Evolutionary conservation across 2,888 invertebrate species (phyloP).

Genomic region (Strigamia crassipes): DNA sequence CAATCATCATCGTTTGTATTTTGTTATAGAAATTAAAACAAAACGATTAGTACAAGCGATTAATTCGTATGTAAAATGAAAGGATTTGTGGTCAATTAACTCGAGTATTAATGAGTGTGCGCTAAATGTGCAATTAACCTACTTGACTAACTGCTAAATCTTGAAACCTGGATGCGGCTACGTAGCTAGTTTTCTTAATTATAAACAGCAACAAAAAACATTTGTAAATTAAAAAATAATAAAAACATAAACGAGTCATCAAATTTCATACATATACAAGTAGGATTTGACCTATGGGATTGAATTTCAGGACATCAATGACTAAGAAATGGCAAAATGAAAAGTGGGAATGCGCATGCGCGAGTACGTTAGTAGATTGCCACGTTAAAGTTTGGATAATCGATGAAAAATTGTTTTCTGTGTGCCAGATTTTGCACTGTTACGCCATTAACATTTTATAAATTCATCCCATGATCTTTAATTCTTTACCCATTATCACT

Average conservation of each 20-base stretch:
- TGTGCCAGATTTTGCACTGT: too few species aligned
- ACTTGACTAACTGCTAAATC: conserved; percentile 25
- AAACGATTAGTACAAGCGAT: background rate
- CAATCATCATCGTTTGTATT: background rate
- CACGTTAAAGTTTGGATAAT: too few species aligned
- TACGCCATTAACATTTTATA: background rate
- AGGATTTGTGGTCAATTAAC: background rate
- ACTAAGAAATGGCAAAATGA: too few species aligned
- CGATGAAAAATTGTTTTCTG: too few species aligned
- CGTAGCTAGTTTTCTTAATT: conserved; percentile 38
- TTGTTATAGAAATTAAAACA: background rate
- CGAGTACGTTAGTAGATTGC: too few species aligned
- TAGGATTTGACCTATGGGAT: too few species aligned
- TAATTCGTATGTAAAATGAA: background rate
- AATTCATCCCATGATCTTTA: background rate
- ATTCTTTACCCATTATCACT: background rate
- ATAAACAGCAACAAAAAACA: background rate
- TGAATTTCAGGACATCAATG: too few species aligned
- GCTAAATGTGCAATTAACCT: conserved; percentile 7
- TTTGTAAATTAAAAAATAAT: background rate
- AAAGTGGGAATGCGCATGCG: too few species aligned
- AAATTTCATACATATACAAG: too few species aligned
- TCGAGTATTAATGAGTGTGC: background rate
- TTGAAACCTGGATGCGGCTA: conserved; percentile 26
- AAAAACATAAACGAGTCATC: too few species aligned